Base-by-base conservation (phyloP, 2,888 invertebrate species). In the Tolmerus cingulatus region DNA sequence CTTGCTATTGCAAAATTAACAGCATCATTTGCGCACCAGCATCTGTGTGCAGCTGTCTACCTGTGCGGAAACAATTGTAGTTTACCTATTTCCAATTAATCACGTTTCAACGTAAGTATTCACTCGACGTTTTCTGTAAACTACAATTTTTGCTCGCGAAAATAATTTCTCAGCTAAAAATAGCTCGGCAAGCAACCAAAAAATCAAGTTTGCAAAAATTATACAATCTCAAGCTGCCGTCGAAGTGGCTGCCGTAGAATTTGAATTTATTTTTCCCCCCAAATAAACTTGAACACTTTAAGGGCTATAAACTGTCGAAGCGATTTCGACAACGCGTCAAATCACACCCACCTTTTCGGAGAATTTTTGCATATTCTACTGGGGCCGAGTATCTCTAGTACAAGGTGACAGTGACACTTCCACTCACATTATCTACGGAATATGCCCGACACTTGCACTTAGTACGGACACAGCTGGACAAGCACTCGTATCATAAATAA, bases 331-430 rank as follows among this genome's bases (percentile, higher is more conserved):
- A 76, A 76, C 76, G 76, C 76, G 3, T 43, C 23, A 78, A 43
- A 81, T 51, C 30, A 16, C 30, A 81, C 81, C 81, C 27, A 81
- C 81, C 81, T 81, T 81, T 51, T 81, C 81, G 14, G 81, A 81
- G 81, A 81, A 81, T 30, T 81, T 81, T 43, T 81, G 46, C 81
- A 81, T 81, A 27, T 66, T 76, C 19, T 76, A 2, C 37, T 76
- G 40, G 8, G 19, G 40, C 76, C 19, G 37, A 76, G 76, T 81
- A 9, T 81, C 16, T 46, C 30, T 55, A 30, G 76, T 16, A 19
- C 51, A 34, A 81, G 27, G 55, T 81, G 81, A 78, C 55, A 81
- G 9, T 40, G 81, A 30, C 46, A 81, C 34, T 81, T 81, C 30
- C 37, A 30, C 46, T 81, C 81, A 81, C 55, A 81, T 81, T 34